These are phyloP conservation scores for Eubasilissa regina DNA, from an alignment of 1,140 invertebrate genomes.

Conservation along the genomic window DNA sequence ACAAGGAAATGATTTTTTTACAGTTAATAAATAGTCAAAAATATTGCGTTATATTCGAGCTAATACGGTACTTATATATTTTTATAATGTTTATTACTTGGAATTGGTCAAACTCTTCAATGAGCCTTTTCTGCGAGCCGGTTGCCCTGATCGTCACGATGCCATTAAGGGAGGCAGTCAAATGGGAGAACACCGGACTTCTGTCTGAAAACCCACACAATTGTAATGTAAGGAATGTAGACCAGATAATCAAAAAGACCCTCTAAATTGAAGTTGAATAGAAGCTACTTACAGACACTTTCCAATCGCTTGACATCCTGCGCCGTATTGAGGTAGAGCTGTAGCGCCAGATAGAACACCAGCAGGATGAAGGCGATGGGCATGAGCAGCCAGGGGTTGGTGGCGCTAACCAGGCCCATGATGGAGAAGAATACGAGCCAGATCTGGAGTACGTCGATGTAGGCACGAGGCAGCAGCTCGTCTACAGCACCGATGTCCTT, in stretches of 20 bases:
- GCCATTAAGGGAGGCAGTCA: slow-evolving; percentile 81
- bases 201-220: slow-evolving; percentile 57
- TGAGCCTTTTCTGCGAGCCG: slow-evolving; percentile 75
- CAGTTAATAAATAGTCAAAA: no score
- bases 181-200: slow-evolving; percentile 85
- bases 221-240: no score
- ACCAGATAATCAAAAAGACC: no score
- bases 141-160: slow-evolving; percentile 83
- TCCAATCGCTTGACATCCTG: slow-evolving; percentile 85
- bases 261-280: no score
- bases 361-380: slow-evolving; percentile 77
- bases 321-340: slow-evolving; percentile 81
- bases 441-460: slow-evolving; percentile 47
- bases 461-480: slow-evolving; percentile 80
- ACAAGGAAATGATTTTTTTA: no score
- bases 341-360: slow-evolving; percentile 77
- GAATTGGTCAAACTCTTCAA: slow-evolving; percentile 74
- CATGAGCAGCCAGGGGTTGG: slow-evolving; percentile 80
- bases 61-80: no score
- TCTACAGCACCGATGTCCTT: slow-evolving; percentile 89
- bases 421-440: slow-evolving; percentile 74
- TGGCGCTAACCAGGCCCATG: slow-evolving; percentile 76
- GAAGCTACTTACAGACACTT: slow-evolving; percentile 72
- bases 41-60: no score
- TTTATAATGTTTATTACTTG: slow-evolving; percentile 59